Evolutionary conservation across 2,888 invertebrate genomes (phyloP), one percentile per base, ranked within the genome.

Genomic region (Stramonita haemastoma): DNA sequence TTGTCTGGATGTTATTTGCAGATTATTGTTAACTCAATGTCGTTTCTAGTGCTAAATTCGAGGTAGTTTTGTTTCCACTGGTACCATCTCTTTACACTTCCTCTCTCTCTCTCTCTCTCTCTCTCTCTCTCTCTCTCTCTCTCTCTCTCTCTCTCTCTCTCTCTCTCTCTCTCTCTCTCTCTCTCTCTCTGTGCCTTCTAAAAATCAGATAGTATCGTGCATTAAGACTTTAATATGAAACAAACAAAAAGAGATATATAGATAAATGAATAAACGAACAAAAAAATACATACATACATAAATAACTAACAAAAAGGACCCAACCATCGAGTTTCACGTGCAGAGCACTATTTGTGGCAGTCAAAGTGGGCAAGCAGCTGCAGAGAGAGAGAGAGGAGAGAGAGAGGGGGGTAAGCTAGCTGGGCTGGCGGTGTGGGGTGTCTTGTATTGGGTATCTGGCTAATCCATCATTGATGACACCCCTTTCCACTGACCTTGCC

Each of bases 101-200:
- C 17, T 26, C 66, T 26, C 66, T 26, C 66, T 26, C 66, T 26
- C 66, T 66, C 26, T 66, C 66, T 66, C 66, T 66, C 66, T 66
- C 66, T 66, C 66, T 26, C 26, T 26, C 66, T 66, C 66, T 66
- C 66, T 66, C 66, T 66, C 66, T 66, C 66, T 66, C 66, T 66
- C 66, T 66, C 66, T 66, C 66, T 66, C 66, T 66, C 66, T 66
- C 66, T 66, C 66, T 66, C 66, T 66, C 66, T 66, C 66, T 66
- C 66, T 66, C 66, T 66, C 66, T 13, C 66, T 66, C 66, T 13
- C 66, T 66, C 66, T 13, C 66, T 66, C 66, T 13, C 66, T 66
- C 66, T 13, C 66, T 66, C 66, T 66, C 66, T 66, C 66, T 26
- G 19, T 66, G 19, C 26, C 13, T 66, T 26, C 26, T 66, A 15